Evolutionary conservation across 2,888 invertebrate species (phyloP).

Genomic region (Tiliacea citrago): DNA sequence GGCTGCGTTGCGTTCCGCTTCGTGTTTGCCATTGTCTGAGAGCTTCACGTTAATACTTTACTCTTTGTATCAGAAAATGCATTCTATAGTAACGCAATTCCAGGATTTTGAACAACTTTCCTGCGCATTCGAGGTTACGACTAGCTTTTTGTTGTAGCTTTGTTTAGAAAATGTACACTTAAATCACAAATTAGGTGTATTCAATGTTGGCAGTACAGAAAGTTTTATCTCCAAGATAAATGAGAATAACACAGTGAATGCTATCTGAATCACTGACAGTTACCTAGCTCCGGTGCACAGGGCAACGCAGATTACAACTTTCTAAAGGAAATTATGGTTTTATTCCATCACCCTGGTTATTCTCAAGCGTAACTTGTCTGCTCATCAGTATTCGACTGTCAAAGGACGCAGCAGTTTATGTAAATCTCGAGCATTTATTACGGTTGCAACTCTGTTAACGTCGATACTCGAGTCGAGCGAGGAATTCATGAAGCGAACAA

Average conservation of each 20-base stretch:
- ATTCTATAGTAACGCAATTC: constrained; percentile 78
- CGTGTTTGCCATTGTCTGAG: constrained; percentile 86
- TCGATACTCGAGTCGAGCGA: constrained; percentile 71
- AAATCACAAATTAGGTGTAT: constrained; percentile 27
- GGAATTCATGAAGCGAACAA: constrained; percentile 76
- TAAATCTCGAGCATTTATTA: constrained; percentile 83
- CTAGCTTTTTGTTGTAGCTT: constrained; percentile 29
- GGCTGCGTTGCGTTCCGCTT: constrained; percentile 78
- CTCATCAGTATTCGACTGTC: constrained; percentile 83
- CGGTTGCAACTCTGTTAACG: constrained; percentile 74
- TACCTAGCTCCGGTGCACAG: constrained; percentile 64
- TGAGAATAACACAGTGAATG: constrained; percentile 61
- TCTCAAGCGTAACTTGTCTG: constrained; percentile 73
- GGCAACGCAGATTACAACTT: constrained; percentile 71
- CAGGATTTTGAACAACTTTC: constrained; percentile 68
- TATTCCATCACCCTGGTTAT: constrained; percentile 75
- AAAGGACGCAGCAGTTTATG: constrained; percentile 81
- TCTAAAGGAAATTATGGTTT: constrained; percentile 78
- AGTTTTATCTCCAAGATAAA: constrained; percentile 63
- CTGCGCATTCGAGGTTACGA: constrained; percentile 55
- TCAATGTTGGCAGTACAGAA: constrained; percentile 36
- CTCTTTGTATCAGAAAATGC: constrained; percentile 80
- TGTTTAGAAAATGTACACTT: constrained; percentile 33
- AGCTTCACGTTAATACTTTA: constrained; percentile 81
- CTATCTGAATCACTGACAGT: constrained; percentile 63